Conservation (phyloP, 1,140 invertebrate species). For the Plutomurus gul region DNA sequence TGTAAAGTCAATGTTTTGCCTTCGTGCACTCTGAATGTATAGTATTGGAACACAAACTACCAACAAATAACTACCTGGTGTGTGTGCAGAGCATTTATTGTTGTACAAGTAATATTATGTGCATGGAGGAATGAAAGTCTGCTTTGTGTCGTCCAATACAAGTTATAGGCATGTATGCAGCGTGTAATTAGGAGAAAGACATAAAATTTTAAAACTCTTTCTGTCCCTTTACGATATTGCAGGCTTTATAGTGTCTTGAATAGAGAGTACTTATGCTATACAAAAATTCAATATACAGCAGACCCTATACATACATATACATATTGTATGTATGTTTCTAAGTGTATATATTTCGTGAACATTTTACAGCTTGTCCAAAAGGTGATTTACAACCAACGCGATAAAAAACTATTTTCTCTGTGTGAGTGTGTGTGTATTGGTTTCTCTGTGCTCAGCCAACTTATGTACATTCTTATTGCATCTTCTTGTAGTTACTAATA, state of each 20-base stretch:
- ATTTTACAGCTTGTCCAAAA: slow-evolving; percentile 36
- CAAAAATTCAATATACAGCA: not conserved
- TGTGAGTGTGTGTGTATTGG: too few species aligned
- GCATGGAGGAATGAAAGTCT: not conserved
- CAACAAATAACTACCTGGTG: too few species aligned
- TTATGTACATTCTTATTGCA: too few species aligned
- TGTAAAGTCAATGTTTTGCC: too few species aligned
- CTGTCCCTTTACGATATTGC: slow-evolving; percentile 25
- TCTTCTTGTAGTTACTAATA: too few species aligned
- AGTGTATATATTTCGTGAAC: not conserved
- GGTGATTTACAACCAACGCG: slow-evolving; percentile 16
- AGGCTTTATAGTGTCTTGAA: too few species aligned
- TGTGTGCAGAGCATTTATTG: not conserved
- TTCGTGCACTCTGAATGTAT: too few species aligned
- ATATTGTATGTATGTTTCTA: not conserved
- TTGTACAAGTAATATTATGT: not conserved
- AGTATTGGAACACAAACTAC: too few species aligned
- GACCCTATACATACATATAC: not conserved
- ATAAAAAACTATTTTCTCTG: slow-evolving; percentile 17
- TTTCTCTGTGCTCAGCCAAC: too few species aligned
- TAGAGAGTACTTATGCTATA: not conserved
- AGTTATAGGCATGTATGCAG: slow-evolving; percentile 17
- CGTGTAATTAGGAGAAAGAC: slow-evolving; percentile 36
- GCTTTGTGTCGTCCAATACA: slow-evolving; percentile 16
- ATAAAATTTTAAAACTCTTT: slow-evolving; percentile 36